Evolutionary conservation across 2,797 vertebrate genomes (phyloP), one percentile per base, ranked within the genome.

Genomic region (Acipenser oxyrinchus): DNA sequence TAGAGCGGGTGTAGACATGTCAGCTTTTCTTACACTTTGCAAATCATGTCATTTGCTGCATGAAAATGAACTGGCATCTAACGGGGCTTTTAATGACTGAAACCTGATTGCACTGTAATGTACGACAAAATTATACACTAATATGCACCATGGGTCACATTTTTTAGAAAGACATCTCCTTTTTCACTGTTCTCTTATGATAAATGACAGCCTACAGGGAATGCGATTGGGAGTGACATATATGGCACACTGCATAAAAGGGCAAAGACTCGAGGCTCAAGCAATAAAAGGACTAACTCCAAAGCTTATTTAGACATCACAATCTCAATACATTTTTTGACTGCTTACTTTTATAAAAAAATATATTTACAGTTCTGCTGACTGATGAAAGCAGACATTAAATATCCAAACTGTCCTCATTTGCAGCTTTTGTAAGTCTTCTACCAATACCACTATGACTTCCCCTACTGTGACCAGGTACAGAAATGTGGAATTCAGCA

Each of bases 401-500:
- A 49, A 10, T 57, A n/a, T 48, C 55, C 58, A 37, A 59, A 49
- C 53, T 60, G 53, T 11, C 37, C 65, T 59, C 65, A 59, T n/a
- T 15, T 10, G 10, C 8, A 48, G 57, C 65, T 58, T 12, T 13
- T 1, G 6, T 6, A 37, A 49, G 6, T n/a, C 65, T 48, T 9
- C 55, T 6, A 5, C 4, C n/a, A n/a, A 53, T n/a, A 23, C 13
- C 9, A 37, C 52, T 57, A 12, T 15, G 49, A 51, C n/a, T 50
- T 8, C n/a, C 6, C 23, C 23, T 37, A 37, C 23, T 37, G 64
- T 12, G 11, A 51, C 8, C 4, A 11, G 23, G 51, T 18, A 8
- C 10, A 8, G 7, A 8, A 49, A 13, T 7, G 53, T 4, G 6
- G 55, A 13, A 48, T 13, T 57, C 64, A 58, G 52, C 64, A 49